These are phyloP conservation scores for Taphrorychus bicolor DNA, from an alignment of 2,888 invertebrate genomes.

Conservation along the genomic window DNA sequence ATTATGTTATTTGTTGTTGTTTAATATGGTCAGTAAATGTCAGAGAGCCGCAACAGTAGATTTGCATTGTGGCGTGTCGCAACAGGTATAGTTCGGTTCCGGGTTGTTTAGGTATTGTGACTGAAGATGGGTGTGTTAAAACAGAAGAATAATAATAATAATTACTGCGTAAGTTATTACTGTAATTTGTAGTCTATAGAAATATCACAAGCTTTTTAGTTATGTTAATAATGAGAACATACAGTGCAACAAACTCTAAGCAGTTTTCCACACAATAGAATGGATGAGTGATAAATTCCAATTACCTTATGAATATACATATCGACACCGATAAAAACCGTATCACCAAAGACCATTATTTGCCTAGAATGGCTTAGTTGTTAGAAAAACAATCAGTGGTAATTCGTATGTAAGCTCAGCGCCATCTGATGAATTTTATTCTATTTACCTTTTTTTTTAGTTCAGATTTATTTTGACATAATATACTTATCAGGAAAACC, in stretches of 20 bases:
- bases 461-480: too few relatives aligned
- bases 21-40: too few relatives aligned
- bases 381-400: background rate
- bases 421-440: too few relatives aligned
- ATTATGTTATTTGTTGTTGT: background rate
- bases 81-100: background rate
- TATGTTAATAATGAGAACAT: too few relatives aligned
- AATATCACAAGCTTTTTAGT: too few relatives aligned
- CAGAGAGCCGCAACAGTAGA: background rate
- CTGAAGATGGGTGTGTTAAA: background rate
- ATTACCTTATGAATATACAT: constrained; percentile 8
- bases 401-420: background rate
- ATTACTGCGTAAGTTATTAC: constrained; percentile 1
- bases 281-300: background rate
- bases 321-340: background rate
- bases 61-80: background rate
- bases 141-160: background rate
- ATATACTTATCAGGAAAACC: too few relatives aligned
- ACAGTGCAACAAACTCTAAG: too few relatives aligned
- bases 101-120: background rate
- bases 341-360: constrained; percentile 16
- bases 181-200: too few relatives aligned
- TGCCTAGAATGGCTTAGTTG: constrained; percentile 13
- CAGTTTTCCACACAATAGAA: background rate
- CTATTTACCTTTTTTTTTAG: too few relatives aligned